Conservation (phyloP, 2,797 vertebrate species). For the Lacerta bilineata region DNA sequence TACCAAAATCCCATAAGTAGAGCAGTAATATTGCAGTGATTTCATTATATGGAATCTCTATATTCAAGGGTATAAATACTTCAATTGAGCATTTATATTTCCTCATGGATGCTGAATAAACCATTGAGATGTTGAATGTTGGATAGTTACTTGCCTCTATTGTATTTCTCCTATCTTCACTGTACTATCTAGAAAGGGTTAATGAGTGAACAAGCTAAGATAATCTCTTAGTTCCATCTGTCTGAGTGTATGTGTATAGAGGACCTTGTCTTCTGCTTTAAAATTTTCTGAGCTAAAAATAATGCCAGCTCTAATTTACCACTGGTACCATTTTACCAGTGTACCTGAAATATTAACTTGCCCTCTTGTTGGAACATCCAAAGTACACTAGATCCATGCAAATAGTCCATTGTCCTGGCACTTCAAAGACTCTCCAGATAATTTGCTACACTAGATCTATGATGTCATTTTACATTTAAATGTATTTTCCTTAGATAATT, state of each 20-base stretch:
- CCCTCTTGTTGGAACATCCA: not conserved
- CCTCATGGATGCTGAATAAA: not conserved
- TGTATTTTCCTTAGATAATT: not conserved
- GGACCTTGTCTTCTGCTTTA: not conserved
- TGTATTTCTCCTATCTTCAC: not conserved
- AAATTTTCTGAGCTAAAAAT: not conserved
- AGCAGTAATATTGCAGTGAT: not conserved
- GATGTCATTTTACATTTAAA: slow-evolving; percentile 6
- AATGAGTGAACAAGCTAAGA: not conserved
- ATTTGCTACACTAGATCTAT: not conserved
- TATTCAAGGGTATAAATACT: not conserved
- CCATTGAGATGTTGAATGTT: not conserved
- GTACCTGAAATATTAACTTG: not conserved
- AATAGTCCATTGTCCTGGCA: not conserved
- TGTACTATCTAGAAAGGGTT: not conserved
- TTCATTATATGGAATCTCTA: not conserved
- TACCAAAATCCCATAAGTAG: not conserved
- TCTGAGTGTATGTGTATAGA: not conserved
- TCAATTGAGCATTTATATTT: not conserved
- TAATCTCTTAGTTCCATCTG: not conserved
- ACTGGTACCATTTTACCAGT: not conserved
- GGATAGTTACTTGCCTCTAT: not conserved
- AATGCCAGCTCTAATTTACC: not conserved
- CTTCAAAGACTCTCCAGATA: not conserved
- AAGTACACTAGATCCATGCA: not conserved